phyloP scores from a whole-genome alignment of 2,797 vertebrate genomes.

The Trachurus trachurus region DNA sequence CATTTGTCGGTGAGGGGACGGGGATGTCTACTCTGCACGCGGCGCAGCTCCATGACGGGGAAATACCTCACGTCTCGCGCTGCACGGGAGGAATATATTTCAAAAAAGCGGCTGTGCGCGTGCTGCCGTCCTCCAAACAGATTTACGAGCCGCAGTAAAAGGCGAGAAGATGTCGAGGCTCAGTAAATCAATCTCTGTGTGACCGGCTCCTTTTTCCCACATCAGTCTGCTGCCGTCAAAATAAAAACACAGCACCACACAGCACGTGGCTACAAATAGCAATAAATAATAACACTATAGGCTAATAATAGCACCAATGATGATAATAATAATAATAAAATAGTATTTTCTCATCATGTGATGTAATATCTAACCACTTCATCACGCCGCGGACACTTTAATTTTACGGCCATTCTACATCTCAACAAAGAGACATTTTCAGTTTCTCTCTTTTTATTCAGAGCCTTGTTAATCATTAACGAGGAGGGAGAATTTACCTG shows the following conservation, averaged over 20 bases:
- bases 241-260: neutral
- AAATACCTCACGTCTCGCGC: slow-evolving; percentile 59
- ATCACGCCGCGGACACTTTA: slow-evolving; percentile 35
- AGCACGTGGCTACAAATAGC: slow-evolving; percentile 2
- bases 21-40: slow-evolving; percentile 51
- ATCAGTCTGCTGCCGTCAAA: neutral
- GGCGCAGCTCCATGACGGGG: slow-evolving; percentile 48
- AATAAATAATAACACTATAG: slow-evolving; percentile 12
- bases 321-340: slow-evolving; percentile 24
- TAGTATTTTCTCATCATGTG: neutral
- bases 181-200: slow-evolving; percentile 90
- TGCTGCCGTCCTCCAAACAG: slow-evolving; percentile 84
- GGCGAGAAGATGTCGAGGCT: slow-evolving; percentile 82
- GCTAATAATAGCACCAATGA: slow-evolving; percentile 2
- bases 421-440: slow-evolving; percentile 63
- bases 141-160: slow-evolving; percentile 95
- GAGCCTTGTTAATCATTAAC: slow-evolving; percentile 75
- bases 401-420: slow-evolving; percentile 45
- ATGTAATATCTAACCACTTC: neutral
- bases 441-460: slow-evolving; percentile 58
- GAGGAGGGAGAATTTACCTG: slow-evolving; percentile 71
- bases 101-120: slow-evolving; percentile 74
- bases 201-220: slow-evolving; percentile 8
- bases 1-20: slow-evolving; percentile 9
- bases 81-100: slow-evolving; percentile 72